Percentiles rank a stretch among this genome's conserved stretches.
Evolutionary conservation across 1,140 invertebrate genomes (phyloP).

Genomic region (Drosophila bocqueti): DNA sequence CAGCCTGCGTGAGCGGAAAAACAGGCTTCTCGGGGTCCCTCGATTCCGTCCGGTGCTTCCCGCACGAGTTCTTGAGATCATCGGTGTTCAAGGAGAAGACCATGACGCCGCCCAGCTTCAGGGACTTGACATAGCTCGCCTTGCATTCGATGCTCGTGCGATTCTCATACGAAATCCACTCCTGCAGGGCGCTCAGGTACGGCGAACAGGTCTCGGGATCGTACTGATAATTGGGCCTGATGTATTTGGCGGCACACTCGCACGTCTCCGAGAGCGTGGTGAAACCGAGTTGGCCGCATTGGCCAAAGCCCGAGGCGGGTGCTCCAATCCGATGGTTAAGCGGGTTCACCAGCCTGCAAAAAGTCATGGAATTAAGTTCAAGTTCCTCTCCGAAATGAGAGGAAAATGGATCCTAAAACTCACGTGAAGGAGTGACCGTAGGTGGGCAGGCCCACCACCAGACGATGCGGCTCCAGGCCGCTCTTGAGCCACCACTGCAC

Average conservation of each 20-base stretch:
- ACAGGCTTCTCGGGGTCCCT: conserved; percentile 16
- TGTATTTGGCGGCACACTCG: conserved; percentile 87
- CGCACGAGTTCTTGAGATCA: conserved; percentile 86
- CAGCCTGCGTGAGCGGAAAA: conserved; percentile 48
- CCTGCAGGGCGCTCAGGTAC: conserved; percentile 89
- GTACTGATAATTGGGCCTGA: conserved; percentile 86
- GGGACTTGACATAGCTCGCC: conserved; percentile 88
- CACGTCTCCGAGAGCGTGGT: conserved; percentile 90
- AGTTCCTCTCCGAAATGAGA: fast-evolving
- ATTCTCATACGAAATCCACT: conserved; percentile 97
- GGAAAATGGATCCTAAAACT: conserved; percentile 40
- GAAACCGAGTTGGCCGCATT: conserved; percentile 89
- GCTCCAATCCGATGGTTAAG: conserved; percentile 89
- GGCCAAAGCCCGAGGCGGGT: conserved; percentile 89
- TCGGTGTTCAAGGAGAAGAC: conserved; percentile 91
- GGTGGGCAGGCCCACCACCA: conserved; percentile 95
- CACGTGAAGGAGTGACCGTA: conserved; percentile 94
- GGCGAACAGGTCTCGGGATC: conserved; percentile 91
- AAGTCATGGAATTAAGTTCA: neutral
- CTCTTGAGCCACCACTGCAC: conserved; percentile 91
- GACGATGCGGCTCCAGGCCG: conserved; percentile 93
- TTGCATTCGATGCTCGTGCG: conserved; percentile 90
- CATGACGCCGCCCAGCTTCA: conserved; percentile 90
- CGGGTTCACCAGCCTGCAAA: conserved; percentile 88
- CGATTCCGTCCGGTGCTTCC: neutral